These are phyloP conservation scores for Pissodes strobi DNA, from an alignment of 1,140 invertebrate genomes.

Conservation along the genomic window DNA sequence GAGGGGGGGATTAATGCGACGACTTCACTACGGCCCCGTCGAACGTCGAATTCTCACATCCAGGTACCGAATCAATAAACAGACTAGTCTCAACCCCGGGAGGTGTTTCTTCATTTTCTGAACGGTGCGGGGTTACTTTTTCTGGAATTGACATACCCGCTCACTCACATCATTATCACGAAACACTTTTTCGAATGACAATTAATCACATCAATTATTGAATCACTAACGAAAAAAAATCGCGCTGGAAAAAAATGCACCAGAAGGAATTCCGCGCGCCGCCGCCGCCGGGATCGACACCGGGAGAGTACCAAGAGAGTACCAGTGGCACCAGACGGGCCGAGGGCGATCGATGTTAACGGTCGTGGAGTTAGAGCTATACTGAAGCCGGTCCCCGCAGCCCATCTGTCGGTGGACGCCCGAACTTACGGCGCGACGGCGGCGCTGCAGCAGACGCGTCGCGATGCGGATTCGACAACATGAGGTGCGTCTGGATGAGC, in stretches of 20 bases:
- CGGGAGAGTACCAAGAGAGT: slow-evolving; percentile 33
- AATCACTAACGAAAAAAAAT: slow-evolving; percentile 8
- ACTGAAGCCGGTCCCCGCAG: slow-evolving; percentile 46
- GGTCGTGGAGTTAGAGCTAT: slow-evolving; percentile 47
- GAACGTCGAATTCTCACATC: slow-evolving; percentile 40
- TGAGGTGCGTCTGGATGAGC: slow-evolving; percentile 16
- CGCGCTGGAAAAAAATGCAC: slow-evolving; percentile 21
- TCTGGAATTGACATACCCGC: slow-evolving; percentile 35
- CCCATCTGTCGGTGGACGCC: slow-evolving; percentile 48
- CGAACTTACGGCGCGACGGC: slow-evolving; percentile 37
- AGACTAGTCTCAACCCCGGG: slow-evolving; percentile 16
- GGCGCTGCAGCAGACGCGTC: slow-evolving; percentile 16
- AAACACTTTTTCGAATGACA: too few relatives aligned
- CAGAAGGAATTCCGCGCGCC: slow-evolving; percentile 20
- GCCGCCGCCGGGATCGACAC: too few relatives aligned
- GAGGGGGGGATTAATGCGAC: slow-evolving; percentile 32
- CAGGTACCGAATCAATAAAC: slow-evolving; percentile 38
- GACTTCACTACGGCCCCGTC: slow-evolving; percentile 31
- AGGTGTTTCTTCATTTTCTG: slow-evolving; percentile 45
- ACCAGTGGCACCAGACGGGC: slow-evolving; percentile 22
- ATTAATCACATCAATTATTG: too few relatives aligned
- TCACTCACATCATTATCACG: slow-evolving; percentile 37
- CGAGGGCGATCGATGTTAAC: slow-evolving; percentile 42
- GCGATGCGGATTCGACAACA: background rate
- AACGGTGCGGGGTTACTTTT: slow-evolving; percentile 15